Conservation (phyloP, 2,888 invertebrate species). For the Cosmopolites sordidus region DNA sequence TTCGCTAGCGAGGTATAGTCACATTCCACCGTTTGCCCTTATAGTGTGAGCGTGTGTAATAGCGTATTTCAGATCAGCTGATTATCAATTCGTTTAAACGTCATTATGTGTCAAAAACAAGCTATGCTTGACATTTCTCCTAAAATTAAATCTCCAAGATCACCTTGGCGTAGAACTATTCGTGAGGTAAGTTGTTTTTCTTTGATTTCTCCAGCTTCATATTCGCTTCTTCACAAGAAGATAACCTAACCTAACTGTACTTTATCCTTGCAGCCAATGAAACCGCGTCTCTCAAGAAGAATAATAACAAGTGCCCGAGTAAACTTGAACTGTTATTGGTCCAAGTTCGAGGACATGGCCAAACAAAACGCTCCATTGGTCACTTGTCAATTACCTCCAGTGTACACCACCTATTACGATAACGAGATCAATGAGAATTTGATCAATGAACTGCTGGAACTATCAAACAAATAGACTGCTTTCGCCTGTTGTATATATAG, state of each 20-base stretch:
- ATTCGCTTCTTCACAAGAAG: background rate
- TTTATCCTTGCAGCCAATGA: constrained; percentile 51
- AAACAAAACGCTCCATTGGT: constrained; percentile 44
- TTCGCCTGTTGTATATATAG: background rate
- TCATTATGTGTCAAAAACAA: constrained; percentile 56
- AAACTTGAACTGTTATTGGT: constrained; percentile 64
- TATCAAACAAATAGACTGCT: constrained; percentile 45
- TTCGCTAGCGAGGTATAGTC: constrained; percentile 36
- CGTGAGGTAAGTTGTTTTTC: constrained; percentile 52
- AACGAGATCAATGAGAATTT: constrained; percentile 56
- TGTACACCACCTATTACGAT: constrained; percentile 32
- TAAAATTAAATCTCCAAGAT: constrained; percentile 48
- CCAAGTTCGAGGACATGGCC: constrained; percentile 52
- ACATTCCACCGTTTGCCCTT: constrained; percentile 34
- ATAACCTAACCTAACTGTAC: background rate
- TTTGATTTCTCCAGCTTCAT: constrained; percentile 2
- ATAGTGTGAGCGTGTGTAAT: constrained; percentile 5
- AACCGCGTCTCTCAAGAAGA: constrained; percentile 56
- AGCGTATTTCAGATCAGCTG: constrained; percentile 25
- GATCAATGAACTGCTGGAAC: constrained; percentile 56
- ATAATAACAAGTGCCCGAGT: constrained; percentile 56
- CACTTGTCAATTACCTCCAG: constrained; percentile 43
- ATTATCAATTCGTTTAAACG: constrained; percentile 7
- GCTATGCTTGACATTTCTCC: constrained; percentile 44
- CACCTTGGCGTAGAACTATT: constrained; percentile 54